phyloP scores from a whole-genome alignment of 2,888 invertebrate species.

The Ariolimax columbianus region DNA sequence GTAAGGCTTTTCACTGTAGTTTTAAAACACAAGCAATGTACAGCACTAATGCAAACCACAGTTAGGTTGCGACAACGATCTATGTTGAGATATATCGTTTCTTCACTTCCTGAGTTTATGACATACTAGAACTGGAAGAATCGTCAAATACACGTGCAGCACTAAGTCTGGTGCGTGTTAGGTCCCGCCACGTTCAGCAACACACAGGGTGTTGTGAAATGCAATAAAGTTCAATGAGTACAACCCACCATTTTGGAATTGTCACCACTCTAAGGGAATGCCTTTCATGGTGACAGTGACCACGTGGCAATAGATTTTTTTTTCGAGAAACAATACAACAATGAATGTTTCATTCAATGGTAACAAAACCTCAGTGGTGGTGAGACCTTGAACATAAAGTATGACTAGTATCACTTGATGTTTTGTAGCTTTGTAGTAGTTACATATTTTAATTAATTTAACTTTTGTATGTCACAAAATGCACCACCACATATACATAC shows the following conservation, averaged over 20 bases:
- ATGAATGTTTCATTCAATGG: too few species aligned
- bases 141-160: not conserved
- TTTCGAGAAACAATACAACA: not conserved
- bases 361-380: too few species aligned
- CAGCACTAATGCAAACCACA: not conserved
- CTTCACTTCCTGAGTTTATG: constrained; percentile 28
- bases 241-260: not conserved
- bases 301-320: not conserved
- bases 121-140: constrained; percentile 3
- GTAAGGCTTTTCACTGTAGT: not conserved
- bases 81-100: not conserved
- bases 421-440: too few species aligned
- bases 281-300: not conserved
- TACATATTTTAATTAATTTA: too few species aligned
- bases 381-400: too few species aligned
- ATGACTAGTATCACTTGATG: too few species aligned
- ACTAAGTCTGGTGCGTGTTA: not conserved
- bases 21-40: not conserved
- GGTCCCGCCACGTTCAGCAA: not conserved
- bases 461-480: too few species aligned
- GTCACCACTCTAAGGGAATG: not conserved
- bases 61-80: not conserved
- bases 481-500: too few species aligned
- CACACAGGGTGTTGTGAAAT: not conserved
- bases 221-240: not conserved